Evolutionary conservation across 2,113 vertebrate genomes (phyloP).

Genomic region (Aphelocoma coerulescens): DNA sequence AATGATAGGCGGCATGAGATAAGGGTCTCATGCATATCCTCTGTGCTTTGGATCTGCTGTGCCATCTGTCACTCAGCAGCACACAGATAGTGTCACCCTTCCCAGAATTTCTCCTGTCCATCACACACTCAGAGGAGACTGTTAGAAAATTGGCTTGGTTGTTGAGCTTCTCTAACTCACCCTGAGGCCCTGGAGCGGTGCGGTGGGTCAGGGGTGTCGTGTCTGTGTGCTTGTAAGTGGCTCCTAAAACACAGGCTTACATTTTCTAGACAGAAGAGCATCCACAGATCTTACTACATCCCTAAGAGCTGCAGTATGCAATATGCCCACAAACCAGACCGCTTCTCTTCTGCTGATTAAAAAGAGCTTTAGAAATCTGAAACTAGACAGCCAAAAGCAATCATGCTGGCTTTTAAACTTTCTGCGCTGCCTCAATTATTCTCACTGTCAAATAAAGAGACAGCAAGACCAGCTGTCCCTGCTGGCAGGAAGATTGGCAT

Average conservation of each 20-base stretch:
- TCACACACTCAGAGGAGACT: not conserved
- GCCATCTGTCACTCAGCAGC: constrained; percentile 39
- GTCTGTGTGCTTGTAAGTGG: not conserved
- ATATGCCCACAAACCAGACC: not conserved
- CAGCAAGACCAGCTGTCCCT: constrained; percentile 51
- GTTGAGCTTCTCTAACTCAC: not conserved
- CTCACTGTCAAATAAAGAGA: constrained; percentile 41
- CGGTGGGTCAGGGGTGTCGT: not conserved
- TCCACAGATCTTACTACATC: not conserved
- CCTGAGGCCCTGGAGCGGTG: not conserved
- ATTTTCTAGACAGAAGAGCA: not conserved
- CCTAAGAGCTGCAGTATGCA: not conserved
- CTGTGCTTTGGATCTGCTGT: constrained; percentile 2
- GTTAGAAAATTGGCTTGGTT: not conserved
- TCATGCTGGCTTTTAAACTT: constrained; percentile 49
- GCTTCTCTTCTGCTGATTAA: constrained; percentile 20
- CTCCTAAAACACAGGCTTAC: not conserved
- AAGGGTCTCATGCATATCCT: not conserved
- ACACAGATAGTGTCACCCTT: not conserved
- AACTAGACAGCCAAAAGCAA: constrained; percentile 49
- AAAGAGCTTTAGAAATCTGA: constrained; percentile 52
- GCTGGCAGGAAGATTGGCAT: constrained; percentile 42
- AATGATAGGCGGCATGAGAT: not conserved
- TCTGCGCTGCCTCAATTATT: constrained; percentile 38
- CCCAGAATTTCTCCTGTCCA: not conserved